phyloP scores from a whole-genome alignment of 2,797 vertebrate genomes.

The Gymnothorax reevesii region DNA sequence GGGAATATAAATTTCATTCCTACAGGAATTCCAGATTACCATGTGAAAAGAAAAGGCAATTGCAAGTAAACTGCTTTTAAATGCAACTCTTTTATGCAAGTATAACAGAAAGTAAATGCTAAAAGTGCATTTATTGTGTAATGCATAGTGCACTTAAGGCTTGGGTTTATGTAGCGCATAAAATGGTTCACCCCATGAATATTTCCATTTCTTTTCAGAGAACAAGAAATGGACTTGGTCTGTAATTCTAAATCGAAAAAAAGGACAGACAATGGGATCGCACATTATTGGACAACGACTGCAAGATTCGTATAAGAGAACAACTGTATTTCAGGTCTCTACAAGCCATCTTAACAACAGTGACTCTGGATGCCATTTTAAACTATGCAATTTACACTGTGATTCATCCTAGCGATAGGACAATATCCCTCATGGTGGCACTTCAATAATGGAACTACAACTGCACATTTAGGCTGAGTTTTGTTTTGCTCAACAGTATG shows the following conservation, averaged over 20 bases:
- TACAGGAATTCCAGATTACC: slow-evolving; percentile 37
- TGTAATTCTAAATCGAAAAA: not conserved
- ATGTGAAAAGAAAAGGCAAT: slow-evolving; percentile 39
- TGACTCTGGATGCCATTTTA: slow-evolving; percentile 12
- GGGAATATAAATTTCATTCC: slow-evolving; percentile 30
- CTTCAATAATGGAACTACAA: slow-evolving; percentile 1
- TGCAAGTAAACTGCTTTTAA: slow-evolving; percentile 45
- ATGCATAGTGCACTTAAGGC: slow-evolving; percentile 48
- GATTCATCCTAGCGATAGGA: not conserved
- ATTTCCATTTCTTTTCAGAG: slow-evolving; percentile 18
- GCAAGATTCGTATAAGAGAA: not conserved
- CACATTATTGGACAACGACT: not conserved
- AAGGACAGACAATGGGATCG: not conserved
- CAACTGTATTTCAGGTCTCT: not conserved
- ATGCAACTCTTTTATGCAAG: slow-evolving; percentile 47
- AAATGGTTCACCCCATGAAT: slow-evolving; percentile 56
- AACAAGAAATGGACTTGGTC: not conserved
- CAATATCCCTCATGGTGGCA: not conserved
- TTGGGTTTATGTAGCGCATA: slow-evolving; percentile 44
- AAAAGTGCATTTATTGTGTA: slow-evolving; percentile 53
- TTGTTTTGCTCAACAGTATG: not conserved
- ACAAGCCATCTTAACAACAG: slow-evolving; percentile 11
- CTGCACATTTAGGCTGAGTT: not conserved
- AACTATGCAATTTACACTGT: not conserved
- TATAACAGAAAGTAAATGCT: slow-evolving; percentile 39